Conservation (phyloP, 2,797 vertebrate species). For the Thripadectes ignobilis region DNA sequence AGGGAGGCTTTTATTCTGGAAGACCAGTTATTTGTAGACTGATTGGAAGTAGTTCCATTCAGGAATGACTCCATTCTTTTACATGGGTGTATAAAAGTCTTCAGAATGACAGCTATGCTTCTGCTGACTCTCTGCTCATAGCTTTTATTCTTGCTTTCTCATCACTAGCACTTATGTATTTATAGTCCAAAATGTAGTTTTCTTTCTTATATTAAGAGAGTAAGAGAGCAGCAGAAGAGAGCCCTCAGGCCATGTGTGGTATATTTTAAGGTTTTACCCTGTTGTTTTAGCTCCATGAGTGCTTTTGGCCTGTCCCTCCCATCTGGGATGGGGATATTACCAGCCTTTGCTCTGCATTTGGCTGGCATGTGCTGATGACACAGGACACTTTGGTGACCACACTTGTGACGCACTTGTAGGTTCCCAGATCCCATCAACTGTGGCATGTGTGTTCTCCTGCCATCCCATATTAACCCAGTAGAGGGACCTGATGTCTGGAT, state of each 20-base stretch:
- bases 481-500: constrained; percentile 31
- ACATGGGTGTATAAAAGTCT: neutral
- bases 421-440: neutral
- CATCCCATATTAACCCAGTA: constrained; percentile 27
- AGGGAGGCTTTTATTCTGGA: neutral
- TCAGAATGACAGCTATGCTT: neutral
- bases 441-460: neutral
- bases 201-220: neutral
- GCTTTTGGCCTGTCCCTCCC: neutral
- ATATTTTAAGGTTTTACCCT: neutral
- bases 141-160: neutral
- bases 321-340: neutral
- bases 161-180: neutral
- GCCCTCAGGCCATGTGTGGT: neutral
- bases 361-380: neutral
- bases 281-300: neutral
- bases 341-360: neutral
- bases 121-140: neutral
- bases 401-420: neutral
- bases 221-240: neutral
- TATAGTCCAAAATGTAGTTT: neutral
- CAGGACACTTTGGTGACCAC: neutral
- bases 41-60: neutral
- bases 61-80: neutral
- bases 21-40: neutral